Base-by-base conservation (phyloP, 2,113 vertebrate species). In the Melanerpes aurifrons region DNA sequence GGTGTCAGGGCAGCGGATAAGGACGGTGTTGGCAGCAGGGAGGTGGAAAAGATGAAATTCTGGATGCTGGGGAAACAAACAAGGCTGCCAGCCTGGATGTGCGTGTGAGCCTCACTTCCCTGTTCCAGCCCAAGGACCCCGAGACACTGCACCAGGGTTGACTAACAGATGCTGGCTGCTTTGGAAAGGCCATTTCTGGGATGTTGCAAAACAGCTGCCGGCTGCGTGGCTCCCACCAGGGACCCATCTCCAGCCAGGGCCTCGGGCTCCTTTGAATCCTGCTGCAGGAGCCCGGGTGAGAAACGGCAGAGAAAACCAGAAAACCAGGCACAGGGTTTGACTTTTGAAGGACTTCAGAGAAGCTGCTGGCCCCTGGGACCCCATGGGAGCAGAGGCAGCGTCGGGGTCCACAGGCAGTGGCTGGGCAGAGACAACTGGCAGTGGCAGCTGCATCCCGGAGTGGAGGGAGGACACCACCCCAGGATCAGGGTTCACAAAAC, bases 41-140 rank as follows among this genome's bases (percentile, higher is more conserved):
- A 90, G 92, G 92, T 94, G 96, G 93, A 94, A 95, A 96, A 96
- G 88, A 96, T 91, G 90, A 95, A 78, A 48, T 68, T 66, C 37
- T 75, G 93, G 32, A 74, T 90, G 92, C 76, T 74, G 82, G 58
- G 62, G 80, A 77, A 82, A 71, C 59, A 68, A 83, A 20, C 3
- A 25, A 10, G 2, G 3, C 79, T 82, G 90, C 85, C 87, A 92
- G 78, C 59, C 75, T 96, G 93, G 94, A 15, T 1, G 29, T 96
- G 90, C 93, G 80, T 94, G 94, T 74, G 10, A 96, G 90, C 78
- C 64, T 58, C 2, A 28, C 20, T 50, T 50, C 37, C 53, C 91
- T 64, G 25, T 13, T 32, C 81, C 94, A 87, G 84, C 64, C 68
- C 2, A 20, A 12, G 83, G 59, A 79, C 22, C 48, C 10, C 2